Conservation (phyloP, 2,888 invertebrate genomes). For the Drosophila anomelani region DNA sequence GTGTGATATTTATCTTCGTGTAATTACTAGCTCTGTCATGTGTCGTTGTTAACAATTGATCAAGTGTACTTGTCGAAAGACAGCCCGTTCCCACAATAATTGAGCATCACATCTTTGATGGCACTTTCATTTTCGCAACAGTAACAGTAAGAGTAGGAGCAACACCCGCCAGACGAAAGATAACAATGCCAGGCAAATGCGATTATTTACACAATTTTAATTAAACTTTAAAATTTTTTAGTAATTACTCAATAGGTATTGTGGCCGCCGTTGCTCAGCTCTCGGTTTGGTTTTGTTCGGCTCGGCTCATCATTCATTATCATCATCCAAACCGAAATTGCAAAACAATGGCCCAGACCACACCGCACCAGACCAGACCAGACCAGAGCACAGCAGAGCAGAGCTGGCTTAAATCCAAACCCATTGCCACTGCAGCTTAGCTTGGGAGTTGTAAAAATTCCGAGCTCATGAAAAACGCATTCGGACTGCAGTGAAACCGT, state of each 20-base stretch:
- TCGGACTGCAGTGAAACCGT: slow-evolving; percentile 64
- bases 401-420: slow-evolving; percentile 23
- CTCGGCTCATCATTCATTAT: slow-evolving; percentile 35
- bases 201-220: slow-evolving; percentile 56
- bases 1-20: not conserved
- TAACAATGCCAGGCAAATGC: slow-evolving; percentile 46
- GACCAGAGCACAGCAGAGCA: not conserved
- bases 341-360: slow-evolving; percentile 43
- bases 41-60: slow-evolving; percentile 20
- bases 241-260: slow-evolving; percentile 50
- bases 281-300: slow-evolving; percentile 1
- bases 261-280: slow-evolving; percentile 26
- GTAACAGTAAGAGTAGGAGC: slow-evolving; percentile 1
- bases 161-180: slow-evolving; percentile 22
- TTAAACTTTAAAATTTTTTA: slow-evolving; percentile 50
- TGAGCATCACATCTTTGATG: slow-evolving; percentile 39
- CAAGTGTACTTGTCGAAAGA: slow-evolving; percentile 17
- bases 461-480: slow-evolving; percentile 41
- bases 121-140: slow-evolving; percentile 52
- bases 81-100: slow-evolving; percentile 47
- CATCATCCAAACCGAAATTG: slow-evolving; percentile 28
- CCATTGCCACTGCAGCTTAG: slow-evolving; percentile 45
- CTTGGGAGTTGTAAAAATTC: slow-evolving; percentile 34
- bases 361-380: slow-evolving; percentile 19
- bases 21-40: slow-evolving; percentile 13